Evolutionary conservation across 2,888 invertebrate genomes (phyloP).

Genomic region (Phrixothrix hirtus): DNA sequence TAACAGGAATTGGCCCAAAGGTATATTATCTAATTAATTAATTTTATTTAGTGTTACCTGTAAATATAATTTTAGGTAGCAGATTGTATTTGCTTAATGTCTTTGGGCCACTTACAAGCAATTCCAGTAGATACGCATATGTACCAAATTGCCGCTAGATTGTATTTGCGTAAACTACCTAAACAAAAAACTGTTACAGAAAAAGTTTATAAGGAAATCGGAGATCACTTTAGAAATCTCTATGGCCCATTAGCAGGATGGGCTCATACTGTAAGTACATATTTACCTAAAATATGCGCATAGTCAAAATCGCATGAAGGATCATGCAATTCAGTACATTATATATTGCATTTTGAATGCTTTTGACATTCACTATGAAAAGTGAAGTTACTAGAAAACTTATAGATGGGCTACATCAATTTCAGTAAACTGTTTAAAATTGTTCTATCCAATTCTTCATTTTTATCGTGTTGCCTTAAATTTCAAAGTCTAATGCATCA

Average conservation of each 20-base stretch:
- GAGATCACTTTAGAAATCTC: slow-evolving; percentile 73
- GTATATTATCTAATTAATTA: slow-evolving; percentile 54
- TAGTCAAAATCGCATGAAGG: no score
- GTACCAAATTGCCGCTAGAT: slow-evolving; percentile 81
- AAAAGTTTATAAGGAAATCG: slow-evolving; percentile 84
- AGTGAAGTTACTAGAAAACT: no score
- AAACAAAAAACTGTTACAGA: slow-evolving; percentile 78
- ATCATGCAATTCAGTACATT: no score
- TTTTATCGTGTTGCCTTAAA: no score
- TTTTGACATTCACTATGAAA: no score
- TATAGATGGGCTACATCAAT: no score
- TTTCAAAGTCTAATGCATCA: no score
- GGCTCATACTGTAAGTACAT: slow-evolving; percentile 83
- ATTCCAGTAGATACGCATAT: slow-evolving; percentile 97
- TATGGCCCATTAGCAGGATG: slow-evolving; percentile 91
- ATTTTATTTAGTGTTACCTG: neutral
- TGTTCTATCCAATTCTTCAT: no score
- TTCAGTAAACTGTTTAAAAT: no score
- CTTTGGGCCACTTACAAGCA: slow-evolving; percentile 82
- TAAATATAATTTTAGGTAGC: slow-evolving; percentile 70
- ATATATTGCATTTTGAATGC: no score
- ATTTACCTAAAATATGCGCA: no score
- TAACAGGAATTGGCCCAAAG: slow-evolving; percentile 93
- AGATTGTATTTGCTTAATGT: slow-evolving; percentile 97
- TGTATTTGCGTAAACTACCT: slow-evolving; percentile 77